Evolutionary conservation across 2,888 invertebrate genomes (phyloP).

Genomic region (Calliopum simillimum): DNA sequence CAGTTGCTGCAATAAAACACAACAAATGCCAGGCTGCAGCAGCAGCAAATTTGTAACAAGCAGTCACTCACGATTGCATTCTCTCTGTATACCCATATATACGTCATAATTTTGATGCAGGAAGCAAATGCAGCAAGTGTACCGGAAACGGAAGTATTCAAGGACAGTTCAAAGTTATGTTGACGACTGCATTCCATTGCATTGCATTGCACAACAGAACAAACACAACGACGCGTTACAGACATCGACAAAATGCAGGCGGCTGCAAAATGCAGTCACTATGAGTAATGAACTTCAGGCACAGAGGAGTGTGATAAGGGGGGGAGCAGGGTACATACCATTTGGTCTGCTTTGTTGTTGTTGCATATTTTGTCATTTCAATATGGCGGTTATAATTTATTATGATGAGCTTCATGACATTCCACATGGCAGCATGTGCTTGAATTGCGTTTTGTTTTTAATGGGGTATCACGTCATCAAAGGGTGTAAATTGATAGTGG

Average conservation of each 20-base stretch:
- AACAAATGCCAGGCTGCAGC: not conserved
- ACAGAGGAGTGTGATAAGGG: not conserved
- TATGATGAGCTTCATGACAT: slow-evolving; percentile 22
- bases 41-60: not conserved
- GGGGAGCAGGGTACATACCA: not conserved
- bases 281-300: not conserved
- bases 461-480: not conserved
- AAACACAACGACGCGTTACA: not conserved
- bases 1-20: not conserved
- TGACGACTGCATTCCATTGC: not conserved
- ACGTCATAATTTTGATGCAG: slow-evolving; percentile 7
- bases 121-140: slow-evolving; percentile 31
- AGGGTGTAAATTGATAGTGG: not conserved
- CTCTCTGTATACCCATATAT: not conserved
- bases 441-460: too few species aligned
- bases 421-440: not conserved
- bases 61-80: too few species aligned
- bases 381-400: slow-evolving; percentile 39
- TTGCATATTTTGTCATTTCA: slow-evolving; percentile 31
- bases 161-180: slow-evolving; percentile 8
- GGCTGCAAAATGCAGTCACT: not conserved
- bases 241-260: not conserved
- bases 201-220: slow-evolving; percentile 9
- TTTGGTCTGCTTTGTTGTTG: not conserved
- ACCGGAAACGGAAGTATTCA: slow-evolving; percentile 38